Base-by-base conservation (phyloP, 2,888 invertebrate species). In the Cepaea hortensis region DNA sequence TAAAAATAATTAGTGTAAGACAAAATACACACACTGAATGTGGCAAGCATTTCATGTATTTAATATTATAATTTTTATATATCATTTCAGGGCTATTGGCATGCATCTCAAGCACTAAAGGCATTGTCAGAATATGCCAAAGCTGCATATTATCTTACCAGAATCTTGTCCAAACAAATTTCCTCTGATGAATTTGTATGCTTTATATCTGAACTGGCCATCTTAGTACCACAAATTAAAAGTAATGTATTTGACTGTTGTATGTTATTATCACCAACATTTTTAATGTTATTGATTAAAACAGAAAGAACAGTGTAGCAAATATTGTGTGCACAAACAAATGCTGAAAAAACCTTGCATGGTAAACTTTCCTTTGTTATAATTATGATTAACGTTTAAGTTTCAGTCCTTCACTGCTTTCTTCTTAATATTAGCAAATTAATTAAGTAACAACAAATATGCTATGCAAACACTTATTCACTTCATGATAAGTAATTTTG, bases 51-150 rank as follows among this genome's bases (percentile, higher is more conserved):
- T 20, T 7, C 13, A 18, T 50, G 9, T 79, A n/a, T 18, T 50
- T 79, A 61, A n/a, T 20, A 4, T 79, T 55, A 11, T 20, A 6
- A 20, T 55, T 18, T 50, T 55, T 6, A 15, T 50, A 50, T 73
- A 46, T 35, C 76, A 11, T 76, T 84, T 55, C 79, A 85, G 85
- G 85, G 85, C 15, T 85, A 85, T n/a, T 85, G 85, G 85, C 68
- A 68, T 35, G 85, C 79, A 79, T 85, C 70, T 68, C 79, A 70
- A 48, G 85, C 85, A 50, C 23, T 18, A 23, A 75, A 76, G 35
- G 77, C 65, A 35, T 62, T 85, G 85, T 70, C 68, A 46, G 15
- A 85, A n/a, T 85, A 55, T 79, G n/a, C 68, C 35, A 35, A 50
- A 68, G 85, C 85, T 79, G 85, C 79, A 23, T 9, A 50, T 50